Percentiles rank a stretch among this genome's conserved stretches.
Evolutionary conservation across 2,888 invertebrate genomes (phyloP).

Genomic region (Miltochrista miniata): DNA sequence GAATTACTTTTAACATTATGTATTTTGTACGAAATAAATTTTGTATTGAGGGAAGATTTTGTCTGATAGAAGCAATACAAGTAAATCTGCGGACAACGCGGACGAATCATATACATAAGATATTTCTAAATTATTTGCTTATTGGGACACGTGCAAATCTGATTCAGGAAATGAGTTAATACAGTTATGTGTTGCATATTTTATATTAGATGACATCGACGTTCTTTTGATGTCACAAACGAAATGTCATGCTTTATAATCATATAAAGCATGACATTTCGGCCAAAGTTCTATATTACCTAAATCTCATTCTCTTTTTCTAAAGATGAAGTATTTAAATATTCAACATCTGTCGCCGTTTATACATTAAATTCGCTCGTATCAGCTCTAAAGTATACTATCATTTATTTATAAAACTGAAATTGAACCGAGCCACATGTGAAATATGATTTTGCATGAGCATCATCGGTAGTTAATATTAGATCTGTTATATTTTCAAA

Average conservation of each 20-base stretch:
- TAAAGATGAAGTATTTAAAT: neutral
- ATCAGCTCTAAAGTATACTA: neutral
- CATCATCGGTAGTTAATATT: constrained; percentile 11
- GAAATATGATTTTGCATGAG: constrained; percentile 24
- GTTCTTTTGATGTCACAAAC: neutral
- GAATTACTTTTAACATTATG: constrained; percentile 7
- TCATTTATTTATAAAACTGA: constrained; percentile 17
- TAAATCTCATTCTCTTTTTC: neutral
- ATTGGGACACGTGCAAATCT: neutral
- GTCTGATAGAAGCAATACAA: too few relatives aligned
- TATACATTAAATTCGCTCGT: constrained; percentile 8
- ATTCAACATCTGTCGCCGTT: neutral
- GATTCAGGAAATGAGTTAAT: neutral
- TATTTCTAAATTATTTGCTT: neutral
- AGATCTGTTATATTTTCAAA: constrained; percentile 14
- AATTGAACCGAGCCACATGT: constrained; percentile 3
- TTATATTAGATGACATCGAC: neutral
- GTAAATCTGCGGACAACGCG: too few relatives aligned
- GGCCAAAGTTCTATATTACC: too few relatives aligned
- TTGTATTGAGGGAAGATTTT: too few relatives aligned
- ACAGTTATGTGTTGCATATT: too few relatives aligned
- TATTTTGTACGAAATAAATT: too few relatives aligned
- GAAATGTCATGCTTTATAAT: too few relatives aligned
- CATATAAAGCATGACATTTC: neutral
- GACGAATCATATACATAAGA: too few relatives aligned